These are phyloP conservation scores for Sussaba pulchella DNA, from an alignment of 2,888 invertebrate genomes.

Conservation along the genomic window DNA sequence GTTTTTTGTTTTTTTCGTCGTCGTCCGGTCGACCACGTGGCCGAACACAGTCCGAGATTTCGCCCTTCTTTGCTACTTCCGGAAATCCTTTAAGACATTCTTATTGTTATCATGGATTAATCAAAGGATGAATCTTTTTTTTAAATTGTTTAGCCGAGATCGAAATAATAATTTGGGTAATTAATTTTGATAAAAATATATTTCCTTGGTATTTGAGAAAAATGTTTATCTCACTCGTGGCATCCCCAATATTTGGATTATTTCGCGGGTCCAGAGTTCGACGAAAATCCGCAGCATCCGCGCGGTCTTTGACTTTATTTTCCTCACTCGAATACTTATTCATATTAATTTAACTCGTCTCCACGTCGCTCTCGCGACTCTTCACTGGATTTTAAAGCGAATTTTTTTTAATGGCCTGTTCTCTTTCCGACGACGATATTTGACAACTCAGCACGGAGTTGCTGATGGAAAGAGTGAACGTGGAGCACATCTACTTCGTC, in stretches of 20 bases:
- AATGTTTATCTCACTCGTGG: too few species aligned
- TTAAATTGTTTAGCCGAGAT: too few species aligned
- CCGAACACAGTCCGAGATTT: too few species aligned
- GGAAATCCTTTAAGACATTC: too few species aligned
- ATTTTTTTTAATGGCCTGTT: slow-evolving; percentile 36
- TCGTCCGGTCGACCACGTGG: too few species aligned
- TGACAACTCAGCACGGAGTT: slow-evolving; percentile 59
- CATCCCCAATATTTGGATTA: neutral
- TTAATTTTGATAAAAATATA: too few species aligned
- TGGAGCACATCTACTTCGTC: slow-evolving; percentile 64
- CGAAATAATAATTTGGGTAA: too few species aligned
- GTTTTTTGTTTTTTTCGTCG: neutral
- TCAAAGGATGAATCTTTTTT: too few species aligned
- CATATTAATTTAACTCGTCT: slow-evolving; percentile 36
- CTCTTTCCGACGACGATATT: slow-evolving; percentile 62
- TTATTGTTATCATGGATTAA: neutral
- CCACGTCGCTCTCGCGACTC: slow-evolving; percentile 7
- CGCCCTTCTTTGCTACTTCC: slow-evolving; percentile 7
- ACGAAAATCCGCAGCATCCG: neutral
- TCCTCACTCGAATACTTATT: slow-evolving; percentile 44
- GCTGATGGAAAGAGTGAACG: slow-evolving; percentile 41
- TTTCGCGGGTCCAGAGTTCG: neutral
- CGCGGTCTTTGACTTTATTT: neutral
- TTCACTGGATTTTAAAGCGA: slow-evolving; percentile 37
- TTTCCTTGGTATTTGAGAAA: neutral